phyloP scores from a whole-genome alignment of 2,113 vertebrate genomes.

The Rhinoderma darwinii region DNA sequence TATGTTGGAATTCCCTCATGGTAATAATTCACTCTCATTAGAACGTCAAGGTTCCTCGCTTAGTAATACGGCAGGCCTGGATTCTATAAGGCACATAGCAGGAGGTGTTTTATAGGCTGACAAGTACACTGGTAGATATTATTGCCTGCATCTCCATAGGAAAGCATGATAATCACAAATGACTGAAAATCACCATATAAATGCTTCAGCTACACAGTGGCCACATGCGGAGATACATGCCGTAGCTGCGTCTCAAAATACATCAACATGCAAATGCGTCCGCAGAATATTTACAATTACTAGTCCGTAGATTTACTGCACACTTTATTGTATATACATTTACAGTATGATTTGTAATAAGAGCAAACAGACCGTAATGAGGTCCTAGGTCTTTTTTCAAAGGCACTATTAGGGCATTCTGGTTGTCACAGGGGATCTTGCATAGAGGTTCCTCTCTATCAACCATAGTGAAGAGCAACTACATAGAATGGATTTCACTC shows the following conservation, averaged over 20 bases:
- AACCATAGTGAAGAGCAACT: neutral
- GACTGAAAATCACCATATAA: constrained; percentile 9
- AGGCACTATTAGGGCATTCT: neutral
- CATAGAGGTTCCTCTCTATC: neutral
- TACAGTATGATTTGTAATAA: too few relatives aligned
- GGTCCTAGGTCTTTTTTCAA: too few relatives aligned
- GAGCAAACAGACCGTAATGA: neutral
- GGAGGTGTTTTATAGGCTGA: constrained; percentile 25
- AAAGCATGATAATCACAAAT: constrained; percentile 13
- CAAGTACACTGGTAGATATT: neutral
- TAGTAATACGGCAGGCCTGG: neutral
- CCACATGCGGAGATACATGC: neutral
- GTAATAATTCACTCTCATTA: constrained; percentile 26
- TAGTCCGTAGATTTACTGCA: neutral
- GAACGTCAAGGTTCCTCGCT: neutral
- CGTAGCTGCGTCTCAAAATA: neutral
- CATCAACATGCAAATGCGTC: neutral
- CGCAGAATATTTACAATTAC: neutral
- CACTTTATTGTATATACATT: neutral
- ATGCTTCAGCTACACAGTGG: neutral
- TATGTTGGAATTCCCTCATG: constrained; percentile 1
- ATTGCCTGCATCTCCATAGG: neutral
- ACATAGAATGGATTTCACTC: too few relatives aligned
- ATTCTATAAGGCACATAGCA: neutral
- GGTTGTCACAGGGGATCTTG: neutral